Conservation (phyloP, 2,797 vertebrate species). For the Micromesistius poutassou region DNA sequence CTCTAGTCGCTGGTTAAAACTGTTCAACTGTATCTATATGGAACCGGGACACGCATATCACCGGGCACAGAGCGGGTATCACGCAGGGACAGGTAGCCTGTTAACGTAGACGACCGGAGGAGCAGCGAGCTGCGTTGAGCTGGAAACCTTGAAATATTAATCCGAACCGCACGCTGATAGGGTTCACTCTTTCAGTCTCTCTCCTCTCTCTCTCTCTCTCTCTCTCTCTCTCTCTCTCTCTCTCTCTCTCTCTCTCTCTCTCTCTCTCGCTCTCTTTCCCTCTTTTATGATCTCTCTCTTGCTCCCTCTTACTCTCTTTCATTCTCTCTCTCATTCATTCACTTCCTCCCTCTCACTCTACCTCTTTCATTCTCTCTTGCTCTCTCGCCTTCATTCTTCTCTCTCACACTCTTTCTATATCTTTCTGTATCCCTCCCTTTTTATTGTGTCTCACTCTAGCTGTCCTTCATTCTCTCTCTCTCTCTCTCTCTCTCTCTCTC, state of each 20-base stretch:
- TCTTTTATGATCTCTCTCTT: not conserved
- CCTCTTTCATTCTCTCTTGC: not conserved
- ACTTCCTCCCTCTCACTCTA: not conserved
- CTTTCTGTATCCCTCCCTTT: not conserved
- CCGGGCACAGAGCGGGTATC: not conserved
- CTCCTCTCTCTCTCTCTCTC: not conserved
- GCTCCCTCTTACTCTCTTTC: not conserved
- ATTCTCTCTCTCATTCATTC: not conserved
- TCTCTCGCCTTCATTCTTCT: not conserved
- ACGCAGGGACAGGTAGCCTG: not conserved
- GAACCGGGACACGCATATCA: no score
- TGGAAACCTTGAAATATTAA: constrained; percentile 3
- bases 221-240: not conserved
- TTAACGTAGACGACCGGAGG: not conserved
- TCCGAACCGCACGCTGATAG: not conserved
- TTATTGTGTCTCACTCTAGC: not conserved
- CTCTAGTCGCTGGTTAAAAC: not conserved
- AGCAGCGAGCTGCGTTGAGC: not conserved
- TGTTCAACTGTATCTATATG: no score
- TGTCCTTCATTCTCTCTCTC: no score
- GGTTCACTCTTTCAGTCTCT: not conserved
- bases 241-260: not conserved
- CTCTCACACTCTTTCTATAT: not conserved
- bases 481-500: no score
- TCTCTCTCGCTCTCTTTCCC: not conserved